Conservation (phyloP, 92 coral and sea anemone genomes). For the Phenganax marumi region DNA sequence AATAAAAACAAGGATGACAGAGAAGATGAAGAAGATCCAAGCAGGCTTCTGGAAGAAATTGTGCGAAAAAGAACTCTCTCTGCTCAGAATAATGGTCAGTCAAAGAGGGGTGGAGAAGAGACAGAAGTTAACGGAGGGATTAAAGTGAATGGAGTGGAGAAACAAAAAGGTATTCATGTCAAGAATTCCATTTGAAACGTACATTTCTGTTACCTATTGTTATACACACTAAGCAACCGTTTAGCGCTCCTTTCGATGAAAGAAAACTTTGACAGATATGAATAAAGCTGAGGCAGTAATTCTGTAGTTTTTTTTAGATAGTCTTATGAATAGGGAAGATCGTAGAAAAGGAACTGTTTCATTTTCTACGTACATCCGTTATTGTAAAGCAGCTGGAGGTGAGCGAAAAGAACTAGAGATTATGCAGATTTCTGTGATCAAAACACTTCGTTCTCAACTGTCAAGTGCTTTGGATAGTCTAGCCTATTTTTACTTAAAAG, state of each 20-base stretch:
- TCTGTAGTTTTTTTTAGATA: slow-evolving; percentile 42
- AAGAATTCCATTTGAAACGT: not conserved
- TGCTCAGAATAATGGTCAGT: slow-evolving; percentile 1
- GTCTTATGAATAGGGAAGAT: slow-evolving; percentile 67
- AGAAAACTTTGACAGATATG: too few relatives aligned
- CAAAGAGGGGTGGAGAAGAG: not conserved
- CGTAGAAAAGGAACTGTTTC: slow-evolving; percentile 67
- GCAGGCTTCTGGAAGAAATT: slow-evolving; percentile 6
- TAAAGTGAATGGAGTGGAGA: slow-evolving; percentile 18
- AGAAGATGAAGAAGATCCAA: not conserved
- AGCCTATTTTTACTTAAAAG: not conserved
- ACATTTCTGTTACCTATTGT: not conserved
- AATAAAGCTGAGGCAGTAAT: too few relatives aligned
- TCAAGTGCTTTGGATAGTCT: too few relatives aligned
- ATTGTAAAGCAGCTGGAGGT: slow-evolving; percentile 78
- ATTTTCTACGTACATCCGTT: slow-evolving; percentile 59
- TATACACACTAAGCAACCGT: not conserved
- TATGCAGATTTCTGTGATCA: too few relatives aligned
- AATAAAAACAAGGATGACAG: slow-evolving; percentile 50
- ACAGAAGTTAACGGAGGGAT: not conserved
- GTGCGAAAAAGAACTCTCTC: slow-evolving; percentile 38
- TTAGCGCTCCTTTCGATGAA: not conserved
- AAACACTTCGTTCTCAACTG: too few relatives aligned
- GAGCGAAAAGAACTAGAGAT: not conserved
- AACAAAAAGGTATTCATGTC: slow-evolving; percentile 15